phyloP scores from a whole-genome alignment of 2,888 invertebrate genomes.

The Drosophila emarginata region DNA sequence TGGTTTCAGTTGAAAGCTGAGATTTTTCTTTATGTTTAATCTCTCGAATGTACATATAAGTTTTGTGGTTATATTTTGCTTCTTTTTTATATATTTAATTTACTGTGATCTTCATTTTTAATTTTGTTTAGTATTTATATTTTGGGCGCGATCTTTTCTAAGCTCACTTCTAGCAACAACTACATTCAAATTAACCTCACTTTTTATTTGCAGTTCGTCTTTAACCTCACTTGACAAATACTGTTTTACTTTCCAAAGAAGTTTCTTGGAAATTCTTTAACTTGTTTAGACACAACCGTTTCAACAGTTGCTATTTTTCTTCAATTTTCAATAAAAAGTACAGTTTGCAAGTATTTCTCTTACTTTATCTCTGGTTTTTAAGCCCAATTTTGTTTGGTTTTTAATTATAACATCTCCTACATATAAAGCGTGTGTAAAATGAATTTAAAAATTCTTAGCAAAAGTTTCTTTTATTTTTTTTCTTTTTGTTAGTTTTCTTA shows the following conservation, averaged over 20 bases:
- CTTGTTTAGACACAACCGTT: neutral
- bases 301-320: neutral
- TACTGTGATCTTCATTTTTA: neutral
- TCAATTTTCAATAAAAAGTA: neutral
- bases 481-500: neutral
- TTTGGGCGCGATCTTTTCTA: slow-evolving; percentile 7
- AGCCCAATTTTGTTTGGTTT: slow-evolving; percentile 4
- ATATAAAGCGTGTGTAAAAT: slow-evolving; percentile 64
- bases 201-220: neutral
- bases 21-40: neutral
- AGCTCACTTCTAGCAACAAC: slow-evolving; percentile 17
- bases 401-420: slow-evolving; percentile 20
- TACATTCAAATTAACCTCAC: slow-evolving; percentile 14
- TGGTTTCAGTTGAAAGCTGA: neutral
- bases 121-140: neutral
- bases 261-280: neutral
- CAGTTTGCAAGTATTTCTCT: neutral
- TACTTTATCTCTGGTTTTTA: neutral
- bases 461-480: slow-evolving; percentile 51
- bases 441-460: slow-evolving; percentile 65
- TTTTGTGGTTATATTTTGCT: neutral
- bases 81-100: neutral
- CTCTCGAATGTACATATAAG: neutral
- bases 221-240: neutral
- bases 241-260: neutral